phyloP scores from a whole-genome alignment of 2,797 vertebrate genomes.

The Sebastes steindachneri region DNA sequence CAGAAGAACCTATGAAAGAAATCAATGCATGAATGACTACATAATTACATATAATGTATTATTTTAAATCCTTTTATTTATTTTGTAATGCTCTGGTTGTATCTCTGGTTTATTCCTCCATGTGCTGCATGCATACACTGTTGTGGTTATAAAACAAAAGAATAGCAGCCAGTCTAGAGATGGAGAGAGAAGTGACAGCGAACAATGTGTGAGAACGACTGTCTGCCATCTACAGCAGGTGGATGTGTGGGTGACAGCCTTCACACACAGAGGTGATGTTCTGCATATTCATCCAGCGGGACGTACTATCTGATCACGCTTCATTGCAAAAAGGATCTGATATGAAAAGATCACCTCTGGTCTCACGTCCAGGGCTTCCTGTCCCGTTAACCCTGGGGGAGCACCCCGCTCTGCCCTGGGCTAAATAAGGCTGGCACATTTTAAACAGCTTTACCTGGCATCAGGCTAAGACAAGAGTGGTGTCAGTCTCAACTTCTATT shows the following conservation, averaged over 20 bases:
- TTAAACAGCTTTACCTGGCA: background rate
- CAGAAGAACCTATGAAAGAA: background rate
- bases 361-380: background rate
- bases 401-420: conserved; percentile 7
- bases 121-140: background rate
- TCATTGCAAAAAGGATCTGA: background rate
- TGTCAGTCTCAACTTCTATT: conserved; percentile 5
- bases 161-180: background rate
- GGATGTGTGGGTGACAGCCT: background rate
- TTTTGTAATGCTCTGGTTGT: background rate
- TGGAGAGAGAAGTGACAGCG: background rate
- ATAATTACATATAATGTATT: background rate
- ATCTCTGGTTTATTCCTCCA: background rate
- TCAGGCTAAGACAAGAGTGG: background rate
- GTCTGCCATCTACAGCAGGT: background rate
- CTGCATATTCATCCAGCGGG: background rate
- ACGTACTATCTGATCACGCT: background rate
- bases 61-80: background rate
- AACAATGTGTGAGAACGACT: background rate
- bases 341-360: background rate
- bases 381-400: conserved; percentile 3
- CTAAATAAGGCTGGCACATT: conserved; percentile 10
- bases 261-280: background rate
- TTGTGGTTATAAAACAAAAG: background rate
- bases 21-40: background rate